A percentile compares a stretch with the other conserved stretches of the same genome.
Conservation (phyloP, 2,797 vertebrate species). For the Hypotaenidia philippensis region DNA sequence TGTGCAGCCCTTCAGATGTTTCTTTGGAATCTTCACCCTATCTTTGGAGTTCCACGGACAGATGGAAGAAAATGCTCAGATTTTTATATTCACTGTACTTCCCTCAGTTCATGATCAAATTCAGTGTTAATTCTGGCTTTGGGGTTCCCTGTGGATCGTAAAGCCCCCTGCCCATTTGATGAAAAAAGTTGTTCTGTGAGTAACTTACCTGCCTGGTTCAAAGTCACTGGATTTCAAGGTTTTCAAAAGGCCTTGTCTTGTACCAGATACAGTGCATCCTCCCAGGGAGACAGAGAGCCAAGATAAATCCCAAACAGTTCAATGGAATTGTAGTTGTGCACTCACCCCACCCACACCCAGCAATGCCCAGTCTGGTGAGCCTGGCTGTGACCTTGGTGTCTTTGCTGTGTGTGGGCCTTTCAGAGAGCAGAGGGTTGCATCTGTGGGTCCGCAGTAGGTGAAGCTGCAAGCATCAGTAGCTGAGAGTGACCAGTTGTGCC, state of each 20-base stretch:
- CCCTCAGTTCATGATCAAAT: neutral
- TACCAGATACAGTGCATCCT: neutral
- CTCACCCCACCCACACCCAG: neutral
- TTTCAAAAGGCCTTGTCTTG: neutral
- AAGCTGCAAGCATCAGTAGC: neutral
- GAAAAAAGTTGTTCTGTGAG: neutral
- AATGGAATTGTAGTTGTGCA: neutral
- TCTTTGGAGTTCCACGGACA: neutral
- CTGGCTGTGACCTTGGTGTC: neutral
- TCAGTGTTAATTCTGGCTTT: neutral
- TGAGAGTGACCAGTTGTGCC: neutral
- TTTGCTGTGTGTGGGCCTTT: neutral
- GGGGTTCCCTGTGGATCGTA: neutral
- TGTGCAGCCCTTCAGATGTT: neutral
- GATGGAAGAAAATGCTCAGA: neutral
- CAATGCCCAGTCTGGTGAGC: neutral
- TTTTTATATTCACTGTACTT: neutral
- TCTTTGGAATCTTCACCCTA: neutral
- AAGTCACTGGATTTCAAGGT: neutral
- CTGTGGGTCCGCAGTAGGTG: neutral
- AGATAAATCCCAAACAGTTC: neutral
- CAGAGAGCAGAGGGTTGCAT: neutral
- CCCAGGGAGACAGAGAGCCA: neutral
- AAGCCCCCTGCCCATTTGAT: neutral
- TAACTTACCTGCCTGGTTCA: neutral